Evolutionary conservation across 1,140 invertebrate genomes (phyloP).

Genomic region (Holotrichia oblita): DNA sequence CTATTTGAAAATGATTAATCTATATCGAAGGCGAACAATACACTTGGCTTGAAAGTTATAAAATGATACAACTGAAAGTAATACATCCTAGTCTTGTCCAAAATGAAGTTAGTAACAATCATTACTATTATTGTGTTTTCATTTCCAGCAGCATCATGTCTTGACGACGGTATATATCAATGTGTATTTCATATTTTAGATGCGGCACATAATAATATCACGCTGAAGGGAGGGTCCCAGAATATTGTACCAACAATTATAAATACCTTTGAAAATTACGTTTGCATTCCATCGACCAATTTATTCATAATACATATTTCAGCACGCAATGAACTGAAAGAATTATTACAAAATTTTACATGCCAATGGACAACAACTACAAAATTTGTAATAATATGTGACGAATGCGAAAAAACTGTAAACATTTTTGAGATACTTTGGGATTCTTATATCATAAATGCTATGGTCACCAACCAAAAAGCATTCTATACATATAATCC

Average conservation of each 20-base stretch:
- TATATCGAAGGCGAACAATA: background rate
- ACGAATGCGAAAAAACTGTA: background rate
- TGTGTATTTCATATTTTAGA: background rate
- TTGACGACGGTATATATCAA: background rate
- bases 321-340: background rate
- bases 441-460: constrained; percentile 9
- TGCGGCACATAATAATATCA: background rate
- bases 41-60: background rate
- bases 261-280: background rate
- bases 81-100: background rate
- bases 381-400: constrained; percentile 32
- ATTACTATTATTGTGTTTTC: background rate
- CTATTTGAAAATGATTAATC: background rate
- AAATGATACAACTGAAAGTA: background rate
- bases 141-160: background rate
- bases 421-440: constrained; percentile 1
- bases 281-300: background rate
- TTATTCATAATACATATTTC: background rate
- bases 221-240: background rate
- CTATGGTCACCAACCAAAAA: background rate
- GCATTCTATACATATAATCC: constrained; percentile 26
- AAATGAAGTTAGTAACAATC: background rate
- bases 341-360: background rate
- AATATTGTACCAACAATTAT: background rate
- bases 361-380: background rate